Conservation (phyloP, 2,113 vertebrate species). For the Jacana jacana region DNA sequence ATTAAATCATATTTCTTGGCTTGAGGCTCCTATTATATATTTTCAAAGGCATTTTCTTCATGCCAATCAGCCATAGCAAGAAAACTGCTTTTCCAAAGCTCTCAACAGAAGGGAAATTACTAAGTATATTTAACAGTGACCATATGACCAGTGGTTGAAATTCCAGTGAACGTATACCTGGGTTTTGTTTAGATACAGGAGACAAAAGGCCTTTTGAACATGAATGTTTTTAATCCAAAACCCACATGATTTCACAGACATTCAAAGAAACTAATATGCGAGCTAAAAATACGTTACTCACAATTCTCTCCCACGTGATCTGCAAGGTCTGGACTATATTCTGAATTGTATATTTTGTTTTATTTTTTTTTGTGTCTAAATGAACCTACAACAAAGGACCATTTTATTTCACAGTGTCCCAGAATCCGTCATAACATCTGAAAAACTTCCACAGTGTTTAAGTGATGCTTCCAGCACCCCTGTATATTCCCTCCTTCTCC, state of each 20-base stretch:
- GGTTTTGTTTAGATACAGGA: background rate
- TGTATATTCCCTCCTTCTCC: background rate
- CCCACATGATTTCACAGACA: background rate
- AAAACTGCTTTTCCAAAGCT: background rate
- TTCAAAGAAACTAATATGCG: background rate
- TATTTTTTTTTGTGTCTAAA: background rate
- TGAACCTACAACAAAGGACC: background rate
- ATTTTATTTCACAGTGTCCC: background rate
- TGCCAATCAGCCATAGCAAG: background rate
- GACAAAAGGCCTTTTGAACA: background rate
- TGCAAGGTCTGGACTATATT: background rate
- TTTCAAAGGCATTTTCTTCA: background rate
- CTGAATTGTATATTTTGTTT: background rate
- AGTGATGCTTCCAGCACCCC: background rate
- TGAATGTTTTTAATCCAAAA: background rate
- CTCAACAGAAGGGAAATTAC: background rate
- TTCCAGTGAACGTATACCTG: background rate
- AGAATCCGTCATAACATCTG: background rate
- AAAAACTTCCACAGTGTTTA: background rate
- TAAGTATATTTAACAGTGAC: background rate
- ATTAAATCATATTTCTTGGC: background rate
- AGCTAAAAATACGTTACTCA: background rate
- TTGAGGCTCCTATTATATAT: background rate
- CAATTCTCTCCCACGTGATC: background rate
- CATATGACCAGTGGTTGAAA: background rate